phyloP scores from a whole-genome alignment of 2,888 invertebrate genomes.

The Creontiades dilutus region DNA sequence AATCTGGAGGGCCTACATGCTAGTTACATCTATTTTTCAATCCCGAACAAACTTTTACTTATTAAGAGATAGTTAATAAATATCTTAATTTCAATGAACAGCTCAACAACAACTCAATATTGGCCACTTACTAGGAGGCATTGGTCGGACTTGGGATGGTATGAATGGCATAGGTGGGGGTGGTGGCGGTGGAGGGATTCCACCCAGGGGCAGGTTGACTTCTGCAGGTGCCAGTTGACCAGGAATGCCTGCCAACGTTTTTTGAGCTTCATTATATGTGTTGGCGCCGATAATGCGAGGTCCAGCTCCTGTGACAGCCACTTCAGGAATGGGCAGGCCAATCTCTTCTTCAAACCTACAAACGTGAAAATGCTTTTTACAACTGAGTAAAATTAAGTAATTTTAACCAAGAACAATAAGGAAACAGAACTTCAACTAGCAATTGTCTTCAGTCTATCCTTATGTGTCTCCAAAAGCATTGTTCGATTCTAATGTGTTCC shows the following conservation, averaged over 20 bases:
- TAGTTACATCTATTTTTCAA: not conserved
- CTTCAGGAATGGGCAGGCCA: constrained; percentile 78
- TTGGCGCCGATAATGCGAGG: constrained; percentile 83
- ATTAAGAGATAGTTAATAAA: too few species aligned
- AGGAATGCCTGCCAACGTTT: constrained; percentile 80
- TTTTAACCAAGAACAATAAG: too few species aligned
- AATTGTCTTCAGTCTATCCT: too few species aligned
- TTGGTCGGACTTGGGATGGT: constrained; percentile 83
- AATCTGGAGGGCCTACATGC: too few species aligned
- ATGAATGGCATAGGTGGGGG: constrained; percentile 81
- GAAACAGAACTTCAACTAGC: too few species aligned
- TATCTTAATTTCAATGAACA: too few species aligned
- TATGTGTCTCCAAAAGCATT: too few species aligned
- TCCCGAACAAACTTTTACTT: not conserved
- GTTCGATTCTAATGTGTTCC: too few species aligned
- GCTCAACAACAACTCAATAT: too few species aligned
- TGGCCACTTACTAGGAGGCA: constrained; percentile 46
- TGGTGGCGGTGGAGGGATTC: constrained; percentile 72
- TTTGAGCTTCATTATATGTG: constrained; percentile 85
- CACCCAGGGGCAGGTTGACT: constrained; percentile 66
- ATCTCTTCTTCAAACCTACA: constrained; percentile 93
- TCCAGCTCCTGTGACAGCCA: constrained; percentile 80
- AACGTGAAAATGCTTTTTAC: too few species aligned
- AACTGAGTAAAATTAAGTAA: too few species aligned
- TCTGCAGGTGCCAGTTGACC: constrained; percentile 42